phyloP scores from a whole-genome alignment of 2,888 invertebrate genomes.

The Calameuta filiformis region DNA sequence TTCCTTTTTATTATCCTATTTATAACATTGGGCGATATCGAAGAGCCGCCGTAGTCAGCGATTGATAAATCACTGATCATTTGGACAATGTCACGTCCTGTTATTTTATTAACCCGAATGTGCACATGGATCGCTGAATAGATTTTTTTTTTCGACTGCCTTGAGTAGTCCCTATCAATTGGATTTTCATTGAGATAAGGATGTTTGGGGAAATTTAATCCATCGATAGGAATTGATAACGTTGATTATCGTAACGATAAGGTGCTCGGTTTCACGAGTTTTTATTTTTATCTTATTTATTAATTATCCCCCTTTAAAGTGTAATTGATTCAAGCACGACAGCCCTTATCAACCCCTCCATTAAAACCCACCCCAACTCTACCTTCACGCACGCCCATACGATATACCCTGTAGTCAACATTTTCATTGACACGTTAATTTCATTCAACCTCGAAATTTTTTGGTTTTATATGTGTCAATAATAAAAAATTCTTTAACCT shows the following conservation, averaged over 20 bases:
- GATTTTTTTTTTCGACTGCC: not conserved
- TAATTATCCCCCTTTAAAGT: not conserved
- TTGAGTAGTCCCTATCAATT: no score
- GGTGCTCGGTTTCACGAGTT: not conserved
- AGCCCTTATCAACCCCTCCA: not conserved
- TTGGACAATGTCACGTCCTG: not conserved
- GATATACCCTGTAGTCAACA: not conserved
- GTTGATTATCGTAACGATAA: not conserved
- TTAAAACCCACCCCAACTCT: not conserved
- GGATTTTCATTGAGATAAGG: no score
- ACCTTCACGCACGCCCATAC: conserved; percentile 9
- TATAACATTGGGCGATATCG: not conserved
- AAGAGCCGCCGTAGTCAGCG: not conserved
- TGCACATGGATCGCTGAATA: not conserved
- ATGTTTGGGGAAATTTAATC: no score
- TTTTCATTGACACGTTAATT: not conserved
- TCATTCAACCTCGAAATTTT: no score
- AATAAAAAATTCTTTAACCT: not conserved
- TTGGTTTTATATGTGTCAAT: no score
- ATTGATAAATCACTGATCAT: not conserved
- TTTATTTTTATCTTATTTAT: not conserved
- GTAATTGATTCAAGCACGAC: not conserved
- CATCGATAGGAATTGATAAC: not conserved
- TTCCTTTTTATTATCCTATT: not conserved
- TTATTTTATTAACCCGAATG: not conserved